A percentile compares a stretch with the other conserved stretches of the same genome.
Conservation (phyloP, 2,888 invertebrate species). For the Rotaria socialis region DNA sequence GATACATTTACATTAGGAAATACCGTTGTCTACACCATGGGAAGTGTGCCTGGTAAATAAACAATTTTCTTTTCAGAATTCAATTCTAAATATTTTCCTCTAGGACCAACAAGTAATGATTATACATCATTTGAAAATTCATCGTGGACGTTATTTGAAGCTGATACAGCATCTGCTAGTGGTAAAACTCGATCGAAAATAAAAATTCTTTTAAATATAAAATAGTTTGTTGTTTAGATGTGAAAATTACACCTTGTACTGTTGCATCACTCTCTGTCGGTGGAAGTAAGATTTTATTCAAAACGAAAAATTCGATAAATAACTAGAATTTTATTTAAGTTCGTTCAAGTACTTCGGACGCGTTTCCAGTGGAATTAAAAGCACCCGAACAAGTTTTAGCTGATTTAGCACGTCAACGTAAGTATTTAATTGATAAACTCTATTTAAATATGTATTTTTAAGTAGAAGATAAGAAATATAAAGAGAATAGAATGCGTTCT, state of each 20-base stretch:
- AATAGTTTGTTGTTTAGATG: background rate
- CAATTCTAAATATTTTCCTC: background rate
- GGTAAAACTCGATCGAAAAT: background rate
- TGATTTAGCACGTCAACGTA: background rate
- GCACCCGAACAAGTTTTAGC: background rate
- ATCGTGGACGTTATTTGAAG: background rate
- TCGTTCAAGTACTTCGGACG: background rate
- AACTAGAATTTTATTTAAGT: background rate
- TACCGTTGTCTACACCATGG: conserved; percentile 41
- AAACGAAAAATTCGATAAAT: too few species aligned
- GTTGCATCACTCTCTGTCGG: background rate
- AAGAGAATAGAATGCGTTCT: background rate
- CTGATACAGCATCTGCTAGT: background rate
- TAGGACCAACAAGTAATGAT: conserved; percentile 15
- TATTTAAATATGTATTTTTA: background rate
- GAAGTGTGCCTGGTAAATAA: conserved; percentile 31
- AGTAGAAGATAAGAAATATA: background rate
- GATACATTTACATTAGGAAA: conserved; percentile 88
- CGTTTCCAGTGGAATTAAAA: background rate
- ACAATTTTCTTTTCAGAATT: too few species aligned
- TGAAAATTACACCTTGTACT: background rate
- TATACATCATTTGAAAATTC: background rate
- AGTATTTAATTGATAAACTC: background rate
- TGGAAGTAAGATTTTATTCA: background rate
- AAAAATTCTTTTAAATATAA: background rate